A percentile compares a stretch with the other conserved stretches of the same genome.
Conservation (phyloP, 1,140 invertebrate species). For the Zelostemma sp. region DNA sequence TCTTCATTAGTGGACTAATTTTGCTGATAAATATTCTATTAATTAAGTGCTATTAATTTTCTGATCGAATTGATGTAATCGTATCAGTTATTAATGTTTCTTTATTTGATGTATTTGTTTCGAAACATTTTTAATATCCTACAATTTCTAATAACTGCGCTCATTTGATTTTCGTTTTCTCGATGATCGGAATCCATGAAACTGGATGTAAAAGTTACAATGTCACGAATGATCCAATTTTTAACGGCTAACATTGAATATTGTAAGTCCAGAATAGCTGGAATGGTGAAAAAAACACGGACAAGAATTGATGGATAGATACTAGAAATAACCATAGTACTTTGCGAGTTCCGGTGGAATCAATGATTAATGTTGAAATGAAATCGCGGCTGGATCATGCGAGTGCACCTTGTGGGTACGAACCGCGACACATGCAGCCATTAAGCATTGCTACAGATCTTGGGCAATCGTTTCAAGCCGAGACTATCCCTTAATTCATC, state of each 20-base stretch:
- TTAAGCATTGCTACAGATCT: conserved; percentile 1
- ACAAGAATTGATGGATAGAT: not conserved
- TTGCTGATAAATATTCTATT: no score
- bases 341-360: conserved; percentile 4
- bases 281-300: not conserved
- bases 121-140: no score
- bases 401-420: conserved; percentile 1
- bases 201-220: not conserved
- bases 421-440: conserved; percentile 2
- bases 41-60: no score
- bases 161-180: no score
- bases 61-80: no score
- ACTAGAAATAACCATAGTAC: not conserved
- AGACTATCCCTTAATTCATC: conserved; percentile 1
- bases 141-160: no score
- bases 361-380: conserved; percentile 3
- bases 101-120: no score
- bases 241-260: no score
- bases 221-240: not conserved
- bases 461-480: not conserved
- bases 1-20: no score
- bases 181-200: no score
- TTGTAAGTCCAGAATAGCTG: not conserved
- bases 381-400: not conserved
- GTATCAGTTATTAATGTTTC: no score